phyloP scores from a whole-genome alignment of 2,797 vertebrate genomes.

The Gouania willdenowi region DNA sequence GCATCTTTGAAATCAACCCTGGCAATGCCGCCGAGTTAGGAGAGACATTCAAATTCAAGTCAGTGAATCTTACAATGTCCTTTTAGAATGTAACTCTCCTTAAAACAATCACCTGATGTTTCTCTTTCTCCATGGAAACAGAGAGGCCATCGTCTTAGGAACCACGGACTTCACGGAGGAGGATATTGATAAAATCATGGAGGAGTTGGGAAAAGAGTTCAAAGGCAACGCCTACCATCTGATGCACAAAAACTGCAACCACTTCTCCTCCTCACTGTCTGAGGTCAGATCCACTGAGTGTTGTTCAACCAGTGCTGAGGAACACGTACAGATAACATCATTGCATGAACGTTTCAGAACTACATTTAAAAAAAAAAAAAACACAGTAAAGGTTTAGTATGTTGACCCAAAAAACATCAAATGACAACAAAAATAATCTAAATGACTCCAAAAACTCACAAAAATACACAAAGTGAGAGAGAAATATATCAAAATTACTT shows the following conservation, averaged over 20 bases:
- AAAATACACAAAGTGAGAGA: no score
- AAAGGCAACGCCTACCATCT: slow-evolving; percentile 87
- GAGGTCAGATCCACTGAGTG: no score
- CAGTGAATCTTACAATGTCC: slow-evolving; percentile 68
- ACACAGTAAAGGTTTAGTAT: no score
- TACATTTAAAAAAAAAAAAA: no score
- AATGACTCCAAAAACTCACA: no score
- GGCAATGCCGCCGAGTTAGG: slow-evolving; percentile 84
- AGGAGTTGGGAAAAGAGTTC: slow-evolving; percentile 89
- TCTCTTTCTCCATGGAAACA: slow-evolving; percentile 35
- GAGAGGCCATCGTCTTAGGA: slow-evolving; percentile 89
- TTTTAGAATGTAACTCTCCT: background rate
- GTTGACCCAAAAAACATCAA: no score
- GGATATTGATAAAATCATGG: slow-evolving; percentile 91
- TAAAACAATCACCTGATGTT: no score
- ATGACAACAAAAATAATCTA: no score
- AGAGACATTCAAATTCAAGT: slow-evolving; percentile 96
- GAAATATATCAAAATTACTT: no score
- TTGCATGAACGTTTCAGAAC: no score
- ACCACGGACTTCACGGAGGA: slow-evolving; percentile 92
- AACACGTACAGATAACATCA: no score
- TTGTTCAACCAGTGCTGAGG: no score
- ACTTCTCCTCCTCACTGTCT: slow-evolving; percentile 87
- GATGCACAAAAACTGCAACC: slow-evolving; percentile 93
- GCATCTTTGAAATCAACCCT: slow-evolving; percentile 90